phyloP scores from a whole-genome alignment of 2,113 vertebrate genomes.

The Microcebus ravelobensis region DNA sequence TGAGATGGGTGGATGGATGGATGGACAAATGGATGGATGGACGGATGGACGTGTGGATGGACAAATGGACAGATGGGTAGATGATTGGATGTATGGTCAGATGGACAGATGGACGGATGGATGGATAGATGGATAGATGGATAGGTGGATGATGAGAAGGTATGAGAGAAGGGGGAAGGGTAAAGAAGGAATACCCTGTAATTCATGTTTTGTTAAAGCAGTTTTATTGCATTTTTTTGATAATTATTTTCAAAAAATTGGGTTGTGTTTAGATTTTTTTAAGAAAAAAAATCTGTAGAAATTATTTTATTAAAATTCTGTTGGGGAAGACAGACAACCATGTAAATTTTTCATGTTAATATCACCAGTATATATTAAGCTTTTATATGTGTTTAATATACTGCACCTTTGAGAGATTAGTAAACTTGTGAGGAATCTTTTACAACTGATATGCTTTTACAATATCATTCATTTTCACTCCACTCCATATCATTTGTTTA shows the following conservation, averaged over 20 bases:
- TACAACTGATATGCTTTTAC: not conserved
- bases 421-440: not conserved
- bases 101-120: too few relatives aligned
- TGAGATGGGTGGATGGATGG: not conserved
- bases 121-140: not conserved
- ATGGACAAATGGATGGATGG: not conserved
- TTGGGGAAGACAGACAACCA: not conserved
- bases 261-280: not conserved
- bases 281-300: not conserved
- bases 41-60: not conserved
- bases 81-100: too few relatives aligned
- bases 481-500: not conserved
- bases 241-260: not conserved
- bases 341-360: not conserved
- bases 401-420: not conserved
- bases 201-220: not conserved
- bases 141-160: not conserved
- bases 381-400: not conserved
- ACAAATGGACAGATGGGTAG: not conserved
- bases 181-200: not conserved
- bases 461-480: not conserved
- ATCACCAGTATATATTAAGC: not conserved
- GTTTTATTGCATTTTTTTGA: slow-evolving; percentile 32
- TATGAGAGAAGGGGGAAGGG: not conserved
- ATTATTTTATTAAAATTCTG: not conserved